Evolutionary conservation across 1,140 invertebrate genomes (phyloP).

Genomic region (Zaprionus vittiger): DNA sequence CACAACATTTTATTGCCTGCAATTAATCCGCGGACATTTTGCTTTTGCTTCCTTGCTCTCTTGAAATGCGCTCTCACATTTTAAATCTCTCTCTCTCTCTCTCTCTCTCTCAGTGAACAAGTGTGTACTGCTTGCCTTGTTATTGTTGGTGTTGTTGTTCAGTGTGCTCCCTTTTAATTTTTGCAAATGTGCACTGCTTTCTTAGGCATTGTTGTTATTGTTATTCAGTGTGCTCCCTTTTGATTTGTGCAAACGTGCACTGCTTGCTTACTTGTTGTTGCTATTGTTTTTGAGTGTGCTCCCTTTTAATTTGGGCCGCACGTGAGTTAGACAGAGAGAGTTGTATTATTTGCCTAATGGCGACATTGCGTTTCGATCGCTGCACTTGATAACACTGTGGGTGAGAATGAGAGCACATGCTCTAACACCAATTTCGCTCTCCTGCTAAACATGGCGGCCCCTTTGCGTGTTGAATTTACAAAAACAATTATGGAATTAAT

Average conservation of each 20-base stretch:
- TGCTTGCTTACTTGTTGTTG: not conserved
- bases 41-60: not conserved
- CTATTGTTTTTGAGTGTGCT: not conserved
- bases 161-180: no score
- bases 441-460: not conserved
- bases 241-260: no score
- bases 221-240: no score
- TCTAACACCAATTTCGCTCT: not conserved
- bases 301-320: not conserved
- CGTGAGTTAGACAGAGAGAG: not conserved
- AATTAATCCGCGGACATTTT: not conserved
- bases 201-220: no score
- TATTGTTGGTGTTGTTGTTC: no score
- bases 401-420: not conserved
- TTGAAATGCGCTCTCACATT: not conserved
- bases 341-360: not conserved
- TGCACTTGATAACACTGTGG: constrained; percentile 2
- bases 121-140: no score
- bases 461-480: not conserved
- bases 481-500: not conserved
- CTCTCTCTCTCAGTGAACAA: no score
- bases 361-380: not conserved
- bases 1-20: not conserved
- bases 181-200: no score
- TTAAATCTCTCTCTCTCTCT: not conserved